Base-by-base conservation (phyloP, 2,113 vertebrate genomes). In the Perognathus longimembris region DNA sequence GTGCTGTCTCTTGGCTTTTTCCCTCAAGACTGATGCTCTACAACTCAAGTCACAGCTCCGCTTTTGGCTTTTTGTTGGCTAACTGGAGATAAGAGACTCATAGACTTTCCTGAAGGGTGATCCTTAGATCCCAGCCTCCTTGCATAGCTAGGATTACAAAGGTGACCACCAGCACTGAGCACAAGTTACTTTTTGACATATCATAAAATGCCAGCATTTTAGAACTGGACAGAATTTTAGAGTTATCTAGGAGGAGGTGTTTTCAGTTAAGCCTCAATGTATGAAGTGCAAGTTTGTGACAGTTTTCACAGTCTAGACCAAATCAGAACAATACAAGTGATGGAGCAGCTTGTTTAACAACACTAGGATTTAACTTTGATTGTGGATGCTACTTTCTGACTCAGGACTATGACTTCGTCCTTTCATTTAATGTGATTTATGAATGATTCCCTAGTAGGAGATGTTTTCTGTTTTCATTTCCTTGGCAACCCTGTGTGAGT, bases 261-360 rank as follows among this genome's bases (percentile, higher is more conserved):
- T 94, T 96, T 89, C 59, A 90, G 20, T 81, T 7, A 77, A 85
- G 36, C 34, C 32, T 86, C 34, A 45, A 38, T 57, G 36, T 34
- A 50, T 57, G 32, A 50, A 50, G 42, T 85, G 7, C 12, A 73
- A 74, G 36, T 63, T 30, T 45, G 18, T 18, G 40, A 57, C 18
- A 26, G 45, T 30, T 57, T 82, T 70, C 36, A 66, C 59, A 73
- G 28, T 69, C 8, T 18, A 50, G 40, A 10, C n/a, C 69, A 82
- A 81, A 85, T 61, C 38, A 75, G 64, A 92, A 77, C 89, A 94
- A 89, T 77, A 64, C 40, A 20, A 93, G 26, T 78, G 66, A 71
- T 36, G 59, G 69, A 82, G 50, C 78, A 74, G 64, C 81, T 5
- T 61, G 2, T 34, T 73, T 83, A 74, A 42, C 69, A 88, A 82